Percentiles rank a stretch among this genome's conserved stretches.
These are phyloP conservation scores for Paracanthobrama guichenoti DNA, from an alignment of 2,113 vertebrate species.

Conservation along the genomic window DNA sequence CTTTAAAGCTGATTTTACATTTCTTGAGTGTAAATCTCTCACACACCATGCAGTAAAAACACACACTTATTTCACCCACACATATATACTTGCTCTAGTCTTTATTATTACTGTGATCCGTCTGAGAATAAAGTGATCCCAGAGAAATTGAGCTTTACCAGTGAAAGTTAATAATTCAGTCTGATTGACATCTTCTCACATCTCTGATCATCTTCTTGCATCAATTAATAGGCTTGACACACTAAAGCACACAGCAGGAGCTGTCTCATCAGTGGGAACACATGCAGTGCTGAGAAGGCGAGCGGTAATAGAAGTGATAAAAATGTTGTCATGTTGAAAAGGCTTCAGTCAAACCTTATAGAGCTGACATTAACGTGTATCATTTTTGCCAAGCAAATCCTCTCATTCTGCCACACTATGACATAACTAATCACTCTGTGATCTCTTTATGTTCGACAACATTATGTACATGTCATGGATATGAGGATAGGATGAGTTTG, in stretches of 20 bases:
- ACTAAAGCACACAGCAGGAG: slow-evolving; percentile 9
- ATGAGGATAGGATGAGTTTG: background rate
- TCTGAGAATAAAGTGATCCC: slow-evolving; percentile 29
- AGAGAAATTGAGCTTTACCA: slow-evolving; percentile 9
- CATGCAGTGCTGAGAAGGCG: slow-evolving; percentile 28
- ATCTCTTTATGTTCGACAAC: background rate
- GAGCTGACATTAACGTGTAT: background rate
- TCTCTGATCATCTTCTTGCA: slow-evolving; percentile 48
- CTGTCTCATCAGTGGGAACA: slow-evolving; percentile 15
- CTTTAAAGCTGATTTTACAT: background rate
- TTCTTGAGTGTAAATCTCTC: background rate
- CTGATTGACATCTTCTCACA: slow-evolving; percentile 42
- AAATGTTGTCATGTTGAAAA: slow-evolving; percentile 17
- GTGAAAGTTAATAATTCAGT: slow-evolving; percentile 47
- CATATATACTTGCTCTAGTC: background rate
- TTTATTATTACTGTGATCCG: slow-evolving; percentile 32
- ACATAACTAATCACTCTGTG: background rate
- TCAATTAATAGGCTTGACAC: slow-evolving; percentile 50
- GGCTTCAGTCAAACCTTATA: background rate
- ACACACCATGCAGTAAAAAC: background rate
- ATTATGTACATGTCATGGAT: background rate
- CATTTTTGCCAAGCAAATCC: background rate
- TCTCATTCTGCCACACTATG: background rate
- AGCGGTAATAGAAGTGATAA: slow-evolving; percentile 19
- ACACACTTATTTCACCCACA: background rate